A percentile compares a stretch with the other conserved stretches of the same genome.
Evolutionary conservation across 2,113 vertebrate genomes (phyloP).

Genomic region (Acrocephalus kingi): DNA sequence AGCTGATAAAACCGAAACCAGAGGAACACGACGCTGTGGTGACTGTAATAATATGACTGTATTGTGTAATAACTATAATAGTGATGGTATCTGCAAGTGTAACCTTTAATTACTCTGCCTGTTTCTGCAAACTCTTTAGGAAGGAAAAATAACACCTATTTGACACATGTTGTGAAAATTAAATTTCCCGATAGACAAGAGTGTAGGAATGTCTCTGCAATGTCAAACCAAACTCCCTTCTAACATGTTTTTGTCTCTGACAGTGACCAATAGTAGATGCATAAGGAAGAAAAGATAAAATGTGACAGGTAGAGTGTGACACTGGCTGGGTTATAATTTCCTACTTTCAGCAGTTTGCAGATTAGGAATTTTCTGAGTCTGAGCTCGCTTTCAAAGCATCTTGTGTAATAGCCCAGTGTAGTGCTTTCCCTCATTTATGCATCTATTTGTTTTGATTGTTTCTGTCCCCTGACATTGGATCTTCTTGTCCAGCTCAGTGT

Average conservation of each 20-base stretch:
- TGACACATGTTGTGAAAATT: slow-evolving; percentile 8
- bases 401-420: background rate
- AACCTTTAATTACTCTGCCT: slow-evolving; percentile 45
- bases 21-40: background rate
- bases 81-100: background rate
- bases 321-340: background rate
- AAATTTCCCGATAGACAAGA: background rate
- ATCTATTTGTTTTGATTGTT: background rate
- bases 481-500: background rate
- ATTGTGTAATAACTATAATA: slow-evolving; percentile 35
- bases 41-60: background rate
- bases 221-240: background rate
- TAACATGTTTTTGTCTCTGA: background rate
- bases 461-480: background rate
- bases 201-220: background rate
- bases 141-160: slow-evolving; percentile 16
- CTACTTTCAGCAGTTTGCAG: background rate
- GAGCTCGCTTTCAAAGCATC: background rate
- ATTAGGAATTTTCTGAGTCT: background rate
- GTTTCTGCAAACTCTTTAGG: slow-evolving; percentile 17
- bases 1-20: background rate
- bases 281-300: background rate
- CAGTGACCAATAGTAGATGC: background rate
- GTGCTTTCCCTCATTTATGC: background rate
- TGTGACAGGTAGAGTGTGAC: background rate